phyloP scores from a whole-genome alignment of 2,888 invertebrate genomes.

The Alsophila aescularia region DNA sequence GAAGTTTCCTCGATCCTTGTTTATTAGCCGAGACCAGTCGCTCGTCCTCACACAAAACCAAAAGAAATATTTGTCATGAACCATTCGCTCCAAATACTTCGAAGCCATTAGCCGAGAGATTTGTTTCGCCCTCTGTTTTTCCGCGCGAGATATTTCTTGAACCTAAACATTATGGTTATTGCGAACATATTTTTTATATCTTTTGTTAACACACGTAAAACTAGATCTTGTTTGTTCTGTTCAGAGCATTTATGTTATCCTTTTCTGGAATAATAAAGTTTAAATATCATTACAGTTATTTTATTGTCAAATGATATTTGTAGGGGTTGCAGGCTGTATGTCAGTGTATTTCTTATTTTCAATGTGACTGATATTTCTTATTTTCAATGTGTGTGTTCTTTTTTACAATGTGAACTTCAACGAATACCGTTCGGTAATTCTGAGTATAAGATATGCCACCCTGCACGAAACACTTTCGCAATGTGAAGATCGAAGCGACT shows the following conservation, averaged over 20 bases:
- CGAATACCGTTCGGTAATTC: too few relatives aligned
- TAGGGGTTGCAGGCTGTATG: slow-evolving; percentile 16
- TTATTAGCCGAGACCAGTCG: slow-evolving; percentile 72
- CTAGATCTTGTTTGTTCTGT: slow-evolving; percentile 20
- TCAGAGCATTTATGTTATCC: slow-evolving; percentile 13
- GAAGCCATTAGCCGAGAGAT: slow-evolving; percentile 76
- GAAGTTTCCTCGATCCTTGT: slow-evolving; percentile 64
- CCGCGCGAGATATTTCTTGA: slow-evolving; percentile 69
- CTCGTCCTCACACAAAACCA: slow-evolving; percentile 70
- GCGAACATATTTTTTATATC: slow-evolving; percentile 40
- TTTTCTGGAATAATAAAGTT: slow-evolving; percentile 14
- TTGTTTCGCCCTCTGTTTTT: slow-evolving; percentile 68
- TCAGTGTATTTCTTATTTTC: neutral
- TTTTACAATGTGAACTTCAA: too few relatives aligned
- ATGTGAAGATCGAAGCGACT: too few relatives aligned
- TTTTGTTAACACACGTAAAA: slow-evolving; percentile 17
- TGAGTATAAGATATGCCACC: too few relatives aligned
- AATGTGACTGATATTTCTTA: too few relatives aligned
- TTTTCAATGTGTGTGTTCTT: too few relatives aligned
- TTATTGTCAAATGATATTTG: slow-evolving; percentile 1
- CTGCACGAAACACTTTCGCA: too few relatives aligned
- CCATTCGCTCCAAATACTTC: slow-evolving; percentile 79
- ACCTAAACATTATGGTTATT: slow-evolving; percentile 57
- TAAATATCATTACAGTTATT: slow-evolving; percentile 18
- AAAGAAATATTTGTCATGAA: slow-evolving; percentile 78